Evolutionary conservation across 2,113 vertebrate species (phyloP).

Genomic region (Entelurus aequoreus): DNA sequence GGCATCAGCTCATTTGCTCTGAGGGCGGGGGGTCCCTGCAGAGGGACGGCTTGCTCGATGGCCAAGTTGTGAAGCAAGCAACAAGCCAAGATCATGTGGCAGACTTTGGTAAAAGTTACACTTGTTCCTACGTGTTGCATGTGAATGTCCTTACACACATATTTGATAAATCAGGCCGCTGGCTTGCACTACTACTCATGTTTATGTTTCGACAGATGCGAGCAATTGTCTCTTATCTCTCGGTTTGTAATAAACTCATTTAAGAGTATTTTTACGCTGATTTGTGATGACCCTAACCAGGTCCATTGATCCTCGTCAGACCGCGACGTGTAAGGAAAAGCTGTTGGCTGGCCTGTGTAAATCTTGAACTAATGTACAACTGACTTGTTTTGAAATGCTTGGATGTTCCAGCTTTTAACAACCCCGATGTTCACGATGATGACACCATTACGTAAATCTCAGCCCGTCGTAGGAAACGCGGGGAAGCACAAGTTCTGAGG

Average conservation of each 20-base stretch:
- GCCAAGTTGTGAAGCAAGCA: too few relatives aligned
- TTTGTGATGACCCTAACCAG: background rate
- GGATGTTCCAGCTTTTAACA: constrained; percentile 14
- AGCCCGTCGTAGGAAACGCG: constrained; percentile 28
- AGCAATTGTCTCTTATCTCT: constrained; percentile 20
- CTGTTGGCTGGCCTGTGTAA: constrained; percentile 11
- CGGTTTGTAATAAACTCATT: background rate
- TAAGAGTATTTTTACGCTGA: constrained; percentile 7
- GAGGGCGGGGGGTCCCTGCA: too few relatives aligned
- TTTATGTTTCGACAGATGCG: constrained; percentile 18
- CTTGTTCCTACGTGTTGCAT: too few relatives aligned
- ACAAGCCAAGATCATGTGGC: too few relatives aligned
- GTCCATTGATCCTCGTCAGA: constrained; percentile 16
- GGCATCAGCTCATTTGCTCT: too few relatives aligned
- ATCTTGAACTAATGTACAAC: constrained; percentile 11
- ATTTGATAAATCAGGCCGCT: too few relatives aligned
- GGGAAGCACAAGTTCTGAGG: constrained; percentile 26
- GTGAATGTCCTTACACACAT: too few relatives aligned
- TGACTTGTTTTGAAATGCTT: constrained; percentile 29
- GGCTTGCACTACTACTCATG: background rate
- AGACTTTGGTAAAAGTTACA: too few relatives aligned
- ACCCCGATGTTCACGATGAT: constrained; percentile 22
- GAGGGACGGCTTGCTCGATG: too few relatives aligned
- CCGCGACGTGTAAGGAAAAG: constrained; percentile 23
- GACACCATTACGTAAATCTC: constrained; percentile 21